Evolutionary conservation across 2,888 invertebrate species (phyloP).

Genomic region (Seira sanloemensis): DNA sequence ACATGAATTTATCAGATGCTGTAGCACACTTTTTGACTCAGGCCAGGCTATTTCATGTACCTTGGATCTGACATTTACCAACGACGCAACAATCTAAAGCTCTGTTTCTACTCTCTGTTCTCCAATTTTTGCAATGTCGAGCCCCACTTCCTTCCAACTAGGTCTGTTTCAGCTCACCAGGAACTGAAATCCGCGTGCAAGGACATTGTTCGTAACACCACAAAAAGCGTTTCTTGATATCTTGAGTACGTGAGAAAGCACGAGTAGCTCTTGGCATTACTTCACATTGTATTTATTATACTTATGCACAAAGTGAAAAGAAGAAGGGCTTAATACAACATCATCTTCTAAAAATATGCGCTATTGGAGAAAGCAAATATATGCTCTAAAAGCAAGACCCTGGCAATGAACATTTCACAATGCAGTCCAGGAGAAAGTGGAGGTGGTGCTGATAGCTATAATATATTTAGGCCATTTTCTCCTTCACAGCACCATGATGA

Average conservation of each 20-base stretch:
- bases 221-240: conserved; percentile 48
- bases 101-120: not conserved
- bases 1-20: too few species aligned
- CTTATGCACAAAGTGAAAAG: conserved; percentile 28
- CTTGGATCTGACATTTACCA: not conserved
- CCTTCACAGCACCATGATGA: not conserved
- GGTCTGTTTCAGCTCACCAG: too few species aligned
- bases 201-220: not conserved
- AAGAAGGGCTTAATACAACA: not conserved
- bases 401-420: conserved; percentile 13
- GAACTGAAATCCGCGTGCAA: conserved; percentile 30
- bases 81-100: not conserved
- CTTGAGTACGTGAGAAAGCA: conserved; percentile 40
- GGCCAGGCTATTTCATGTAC: not conserved
- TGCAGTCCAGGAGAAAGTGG: not conserved
- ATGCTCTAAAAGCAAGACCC: not conserved
- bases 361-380: not conserved
- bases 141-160: not conserved
- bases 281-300: conserved; percentile 10
- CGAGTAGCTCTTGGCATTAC: conserved; percentile 30
- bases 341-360: not conserved
- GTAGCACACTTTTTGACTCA: too few species aligned
- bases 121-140: not conserved
- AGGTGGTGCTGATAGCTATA: not conserved
- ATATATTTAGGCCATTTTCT: not conserved